A percentile compares a stretch with the other conserved stretches of the same genome.
Evolutionary conservation across 2,113 vertebrate genomes (phyloP).

Genomic region (Gymnorhina tibicen): DNA sequence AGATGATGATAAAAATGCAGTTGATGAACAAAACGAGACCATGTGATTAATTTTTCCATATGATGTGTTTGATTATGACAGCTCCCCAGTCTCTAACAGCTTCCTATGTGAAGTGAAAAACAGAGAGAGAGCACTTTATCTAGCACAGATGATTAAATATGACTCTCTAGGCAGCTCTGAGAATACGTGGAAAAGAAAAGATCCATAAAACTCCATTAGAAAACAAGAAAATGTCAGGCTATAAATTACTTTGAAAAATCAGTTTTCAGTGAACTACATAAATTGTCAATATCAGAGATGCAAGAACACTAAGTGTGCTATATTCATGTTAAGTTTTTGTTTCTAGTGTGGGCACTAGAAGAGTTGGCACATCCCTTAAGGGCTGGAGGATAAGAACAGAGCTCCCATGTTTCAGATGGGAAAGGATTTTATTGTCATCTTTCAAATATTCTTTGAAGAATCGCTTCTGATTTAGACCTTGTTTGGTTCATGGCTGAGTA

Average conservation of each 20-base stretch:
- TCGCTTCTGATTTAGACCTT: not conserved
- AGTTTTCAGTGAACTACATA: not conserved
- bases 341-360: not conserved
- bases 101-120: not conserved
- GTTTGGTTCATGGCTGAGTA: not conserved
- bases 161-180: not conserved
- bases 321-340: not conserved
- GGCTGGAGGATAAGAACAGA: not conserved
- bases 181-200: not conserved
- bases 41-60: constrained; percentile 1
- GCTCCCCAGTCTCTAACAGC: not conserved
- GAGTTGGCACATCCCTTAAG: not conserved
- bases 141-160: not conserved
- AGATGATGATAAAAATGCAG: constrained; percentile 2
- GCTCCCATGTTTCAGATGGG: not conserved
- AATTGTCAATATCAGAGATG: not conserved
- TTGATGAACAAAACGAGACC: not conserved
- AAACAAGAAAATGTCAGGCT: not conserved
- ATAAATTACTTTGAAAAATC: not conserved
- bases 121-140: not conserved
- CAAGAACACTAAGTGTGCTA: not conserved
- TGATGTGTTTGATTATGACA: constrained; percentile 23
- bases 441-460: not conserved
- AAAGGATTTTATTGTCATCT: not conserved
- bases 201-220: not conserved